Evolutionary conservation across 1,140 invertebrate genomes (phyloP).

Genomic region (Macrobrachium rosenbergii): DNA sequence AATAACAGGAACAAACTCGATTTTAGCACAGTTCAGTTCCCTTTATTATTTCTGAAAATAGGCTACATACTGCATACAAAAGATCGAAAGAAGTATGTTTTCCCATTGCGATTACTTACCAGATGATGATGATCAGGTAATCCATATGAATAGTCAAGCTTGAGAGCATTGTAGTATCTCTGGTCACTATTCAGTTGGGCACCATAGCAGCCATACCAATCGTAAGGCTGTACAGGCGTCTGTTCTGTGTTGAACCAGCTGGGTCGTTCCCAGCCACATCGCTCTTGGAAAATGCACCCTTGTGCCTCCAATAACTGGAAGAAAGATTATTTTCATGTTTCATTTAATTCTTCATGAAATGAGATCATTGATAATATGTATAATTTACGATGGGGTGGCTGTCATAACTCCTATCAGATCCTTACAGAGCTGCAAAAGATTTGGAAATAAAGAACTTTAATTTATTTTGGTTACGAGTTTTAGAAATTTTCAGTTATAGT

Average conservation of each 20-base stretch:
- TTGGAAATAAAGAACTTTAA: too few species aligned
- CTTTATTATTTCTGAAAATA: too few species aligned
- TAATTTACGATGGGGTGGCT: background rate
- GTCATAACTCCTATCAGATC: background rate
- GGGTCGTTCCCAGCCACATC: constrained; percentile 89
- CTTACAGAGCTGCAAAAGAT: too few species aligned
- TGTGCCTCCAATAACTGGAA: constrained; percentile 76
- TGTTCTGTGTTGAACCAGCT: constrained; percentile 77
- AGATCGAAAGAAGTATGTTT: too few species aligned
- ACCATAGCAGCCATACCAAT: constrained; percentile 87
- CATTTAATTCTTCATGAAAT: background rate
- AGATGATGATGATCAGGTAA: constrained; percentile 84
- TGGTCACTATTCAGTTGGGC: constrained; percentile 76
- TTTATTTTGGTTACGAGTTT: too few species aligned
- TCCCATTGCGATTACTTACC: constrained; percentile 72
- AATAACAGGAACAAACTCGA: too few species aligned
- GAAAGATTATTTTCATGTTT: background rate
- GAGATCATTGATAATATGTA: too few species aligned
- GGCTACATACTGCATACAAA: too few species aligned
- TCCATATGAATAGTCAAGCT: constrained; percentile 82
- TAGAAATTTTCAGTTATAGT: too few species aligned
- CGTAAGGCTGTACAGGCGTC: constrained; percentile 76
- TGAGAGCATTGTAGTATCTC: constrained; percentile 78
- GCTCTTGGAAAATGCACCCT: constrained; percentile 87
- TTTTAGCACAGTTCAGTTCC: too few species aligned